Base-by-base conservation (phyloP, 2,113 vertebrate species). In the Campylomormyrus tamandua region DNA sequence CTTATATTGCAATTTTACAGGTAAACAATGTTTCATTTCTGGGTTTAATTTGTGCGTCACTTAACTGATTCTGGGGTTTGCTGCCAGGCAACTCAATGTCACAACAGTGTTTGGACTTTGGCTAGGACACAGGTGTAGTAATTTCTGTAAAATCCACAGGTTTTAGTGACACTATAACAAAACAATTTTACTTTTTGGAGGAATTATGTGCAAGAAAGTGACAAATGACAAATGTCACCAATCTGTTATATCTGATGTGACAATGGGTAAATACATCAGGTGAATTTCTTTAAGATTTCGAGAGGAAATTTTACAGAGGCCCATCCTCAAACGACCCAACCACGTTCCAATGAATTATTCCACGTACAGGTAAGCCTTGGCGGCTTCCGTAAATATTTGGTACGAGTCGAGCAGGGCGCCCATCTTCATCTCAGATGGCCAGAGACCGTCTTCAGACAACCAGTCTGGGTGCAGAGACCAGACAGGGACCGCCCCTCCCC, bases 251-350 rank as follows among this genome's bases (percentile, higher is more conserved):
- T 24, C 74, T 80, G 15, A 80, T 80, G 74, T 35, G 74, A 35
- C 10, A 19, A 5, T 35, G 70, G 1, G 70, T 77, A 77, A 80
- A 95, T 94, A 92, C 92, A 96, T 94, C 90, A 77, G 88, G 77
- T 93, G 94, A 93, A 94, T 92, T 95, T 94, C 92, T 92, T 92
- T 92, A 92, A 92, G 91, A 89, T 88, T 39, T 39, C 94, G 93
- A 19, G 17, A 86, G n/a, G 4, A 31, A 49, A 31, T 46, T 27
- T 42, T 8, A 62, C 45, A 15, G 35, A 89, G 19, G 87, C 62
- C 62, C 24, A 13, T 31, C 62, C 27, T 24, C 3, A 13, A 70
- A 70, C 3, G 31, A 11, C 62, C n/a, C 62, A 31, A 24, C 9
- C 39, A n/a, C 35, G 46, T 39, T 53, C 48, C 46, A 49, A 13